phyloP scores from a whole-genome alignment of 2,797 vertebrate genomes.

The Botia kubotai region DNA sequence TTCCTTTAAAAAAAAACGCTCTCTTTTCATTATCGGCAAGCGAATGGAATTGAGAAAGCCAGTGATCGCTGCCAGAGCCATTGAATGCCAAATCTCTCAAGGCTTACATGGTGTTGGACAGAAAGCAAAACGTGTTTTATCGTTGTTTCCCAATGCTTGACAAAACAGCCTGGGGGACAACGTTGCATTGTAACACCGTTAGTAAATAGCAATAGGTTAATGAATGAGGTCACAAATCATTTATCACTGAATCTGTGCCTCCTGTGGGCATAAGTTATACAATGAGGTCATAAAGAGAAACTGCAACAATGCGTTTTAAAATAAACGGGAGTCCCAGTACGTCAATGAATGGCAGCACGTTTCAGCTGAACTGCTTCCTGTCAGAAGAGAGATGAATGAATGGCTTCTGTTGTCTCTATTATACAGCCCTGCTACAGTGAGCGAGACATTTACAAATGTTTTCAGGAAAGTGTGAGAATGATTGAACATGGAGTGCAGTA shows the following conservation, averaged over 20 bases:
- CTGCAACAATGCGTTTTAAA: neutral
- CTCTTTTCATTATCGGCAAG: slow-evolving; percentile 34
- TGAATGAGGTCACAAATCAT: slow-evolving; percentile 35
- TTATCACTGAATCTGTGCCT: slow-evolving; percentile 1
- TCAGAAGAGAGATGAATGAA: slow-evolving; percentile 10
- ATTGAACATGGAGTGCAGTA: slow-evolving; percentile 73
- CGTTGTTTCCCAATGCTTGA: slow-evolving; percentile 36
- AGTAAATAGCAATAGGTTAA: slow-evolving; percentile 24
- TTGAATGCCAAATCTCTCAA: slow-evolving; percentile 38
- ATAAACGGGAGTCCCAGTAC: neutral
- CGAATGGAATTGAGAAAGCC: slow-evolving; percentile 30
- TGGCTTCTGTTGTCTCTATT: slow-evolving; percentile 3
- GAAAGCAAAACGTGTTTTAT: slow-evolving; percentile 39
- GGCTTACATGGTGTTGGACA: slow-evolving; percentile 34
- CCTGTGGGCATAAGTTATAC: neutral
- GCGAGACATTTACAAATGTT: slow-evolving; percentile 56
- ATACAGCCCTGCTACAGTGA: neutral
- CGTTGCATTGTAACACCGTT: slow-evolving; percentile 22
- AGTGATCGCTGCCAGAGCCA: slow-evolving; percentile 28
- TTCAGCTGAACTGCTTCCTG: slow-evolving; percentile 16
- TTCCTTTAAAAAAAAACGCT: slow-evolving; percentile 13
- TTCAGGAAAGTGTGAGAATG: slow-evolving; percentile 70
- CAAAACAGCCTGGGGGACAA: slow-evolving; percentile 18
- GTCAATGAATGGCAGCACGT: neutral
- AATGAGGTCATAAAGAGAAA: neutral